Percentiles rank a stretch among this genome's conserved stretches.
These are phyloP conservation scores for Protobothrops mucrosquamatus DNA, from an alignment of 2,113 vertebrate species.

Conservation along the genomic window DNA sequence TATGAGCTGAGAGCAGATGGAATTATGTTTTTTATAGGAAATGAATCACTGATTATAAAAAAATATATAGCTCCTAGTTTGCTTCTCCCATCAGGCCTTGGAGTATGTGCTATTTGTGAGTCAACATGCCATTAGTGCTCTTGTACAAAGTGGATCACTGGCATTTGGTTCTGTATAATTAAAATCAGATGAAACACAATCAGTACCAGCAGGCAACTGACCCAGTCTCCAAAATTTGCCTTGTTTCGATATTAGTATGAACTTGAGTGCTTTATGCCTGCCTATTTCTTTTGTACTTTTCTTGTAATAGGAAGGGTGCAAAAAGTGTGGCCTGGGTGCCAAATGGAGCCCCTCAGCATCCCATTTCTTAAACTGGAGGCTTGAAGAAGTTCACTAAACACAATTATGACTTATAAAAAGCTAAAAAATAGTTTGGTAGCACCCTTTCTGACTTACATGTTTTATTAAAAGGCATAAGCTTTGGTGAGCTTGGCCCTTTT, in stretches of 20 bases:
- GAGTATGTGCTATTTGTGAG: not conserved
- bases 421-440: not conserved
- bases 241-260: not conserved
- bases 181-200: not conserved
- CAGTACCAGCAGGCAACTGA: not conserved
- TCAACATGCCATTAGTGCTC: not conserved
- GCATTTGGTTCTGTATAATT: not conserved
- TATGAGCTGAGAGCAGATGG: not conserved
- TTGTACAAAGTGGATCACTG: not conserved
- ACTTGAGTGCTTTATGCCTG: not conserved
- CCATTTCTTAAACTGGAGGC: not conserved
- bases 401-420: not conserved
- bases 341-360: not conserved
- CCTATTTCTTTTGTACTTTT: not conserved
- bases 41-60: not conserved
- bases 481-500: not conserved
- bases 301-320: too few relatives aligned
- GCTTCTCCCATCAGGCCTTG: not conserved
- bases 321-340: not conserved
- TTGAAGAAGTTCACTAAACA: not conserved
- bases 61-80: not conserved
- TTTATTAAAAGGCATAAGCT: not conserved
- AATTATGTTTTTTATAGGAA: not conserved
- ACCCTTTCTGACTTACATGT: not conserved
- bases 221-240: not conserved